phyloP scores from a whole-genome alignment of 2,888 invertebrate genomes.

The Drosophila limbata region DNA sequence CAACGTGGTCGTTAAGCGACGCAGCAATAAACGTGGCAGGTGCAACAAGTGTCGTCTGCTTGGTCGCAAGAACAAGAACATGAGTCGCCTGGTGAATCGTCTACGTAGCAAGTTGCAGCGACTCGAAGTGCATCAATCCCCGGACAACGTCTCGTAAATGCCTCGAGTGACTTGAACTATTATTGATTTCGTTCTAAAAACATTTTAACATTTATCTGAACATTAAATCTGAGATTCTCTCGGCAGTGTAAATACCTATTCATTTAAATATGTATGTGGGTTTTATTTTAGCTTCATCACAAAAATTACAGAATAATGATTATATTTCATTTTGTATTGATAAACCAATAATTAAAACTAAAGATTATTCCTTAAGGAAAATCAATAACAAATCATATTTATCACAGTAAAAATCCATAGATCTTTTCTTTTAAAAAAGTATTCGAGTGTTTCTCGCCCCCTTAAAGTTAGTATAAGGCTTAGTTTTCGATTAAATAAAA shows the following conservation, averaged over 20 bases:
- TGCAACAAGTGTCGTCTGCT: conserved; percentile 1
- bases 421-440: no score
- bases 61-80: neutral
- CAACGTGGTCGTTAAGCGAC: neutral
- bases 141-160: neutral
- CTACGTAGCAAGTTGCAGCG: neutral
- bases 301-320: no score
- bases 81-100: neutral
- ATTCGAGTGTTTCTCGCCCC: neutral
- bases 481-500: neutral
- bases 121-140: neutral
- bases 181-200: neutral
- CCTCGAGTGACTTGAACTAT: neutral
- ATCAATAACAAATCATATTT: no score
- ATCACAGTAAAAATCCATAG: no score
- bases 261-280: no score
- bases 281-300: no score
- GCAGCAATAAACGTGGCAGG: neutral
- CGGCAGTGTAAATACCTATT: conserved; percentile 1
- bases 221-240: neutral
- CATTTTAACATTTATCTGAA: neutral
- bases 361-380: no score
- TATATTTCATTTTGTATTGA: neutral
- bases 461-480: neutral
- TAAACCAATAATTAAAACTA: no score